phyloP scores from a whole-genome alignment of 2,888 invertebrate genomes.

The Drosophila anomalata region DNA sequence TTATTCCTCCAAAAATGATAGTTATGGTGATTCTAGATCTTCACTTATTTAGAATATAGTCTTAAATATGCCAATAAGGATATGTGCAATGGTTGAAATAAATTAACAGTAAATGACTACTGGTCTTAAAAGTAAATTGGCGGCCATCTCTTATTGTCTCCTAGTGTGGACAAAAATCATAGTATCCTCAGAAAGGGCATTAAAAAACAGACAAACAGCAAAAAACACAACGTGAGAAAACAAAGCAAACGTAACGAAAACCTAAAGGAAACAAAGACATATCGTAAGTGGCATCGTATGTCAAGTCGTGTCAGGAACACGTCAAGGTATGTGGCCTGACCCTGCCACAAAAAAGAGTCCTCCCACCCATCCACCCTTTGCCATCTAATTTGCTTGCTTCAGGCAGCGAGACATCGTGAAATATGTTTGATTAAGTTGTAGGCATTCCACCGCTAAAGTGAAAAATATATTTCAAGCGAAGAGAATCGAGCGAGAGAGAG shows the following conservation, averaged over 20 bases:
- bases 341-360: not conserved
- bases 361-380: not conserved
- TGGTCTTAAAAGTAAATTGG: too few species aligned
- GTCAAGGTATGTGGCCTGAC: constrained; percentile 42
- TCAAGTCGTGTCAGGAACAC: constrained; percentile 74
- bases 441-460: constrained; percentile 55
- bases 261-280: constrained; percentile 73
- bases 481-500: not conserved
- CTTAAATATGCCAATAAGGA: too few species aligned
- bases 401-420: constrained; percentile 51
- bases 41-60: too few species aligned
- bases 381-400: constrained; percentile 70
- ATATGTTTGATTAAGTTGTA: constrained; percentile 68
- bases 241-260: constrained; percentile 28
- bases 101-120: too few species aligned
- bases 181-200: not conserved
- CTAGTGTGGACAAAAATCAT: not conserved
- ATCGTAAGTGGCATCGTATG: constrained; percentile 79
- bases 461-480: constrained; percentile 41
- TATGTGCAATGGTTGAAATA: too few species aligned
- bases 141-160: too few species aligned
- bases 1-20: too few species aligned
- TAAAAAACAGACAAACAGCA: constrained; percentile 1
- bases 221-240: constrained; percentile 12
- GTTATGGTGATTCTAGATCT: too few species aligned